phyloP scores from a whole-genome alignment of 2,797 vertebrate species.

The Danio tinwini region DNA sequence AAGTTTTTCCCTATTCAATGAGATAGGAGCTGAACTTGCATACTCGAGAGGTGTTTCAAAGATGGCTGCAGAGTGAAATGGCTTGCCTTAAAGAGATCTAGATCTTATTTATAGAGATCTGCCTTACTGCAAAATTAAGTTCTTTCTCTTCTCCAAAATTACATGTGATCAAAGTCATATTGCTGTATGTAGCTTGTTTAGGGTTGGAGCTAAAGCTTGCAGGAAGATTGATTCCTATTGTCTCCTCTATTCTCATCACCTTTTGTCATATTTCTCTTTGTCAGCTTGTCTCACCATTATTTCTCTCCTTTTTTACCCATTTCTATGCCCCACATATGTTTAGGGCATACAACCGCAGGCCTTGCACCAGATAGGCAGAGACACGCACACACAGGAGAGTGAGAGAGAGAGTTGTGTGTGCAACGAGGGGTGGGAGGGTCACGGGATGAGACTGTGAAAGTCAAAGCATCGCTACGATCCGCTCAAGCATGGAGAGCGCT shows the following conservation, averaged over 20 bases:
- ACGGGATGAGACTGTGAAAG: slow-evolving; percentile 66
- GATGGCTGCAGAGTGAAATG: no score
- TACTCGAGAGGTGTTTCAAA: no score
- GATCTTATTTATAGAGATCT: no score
- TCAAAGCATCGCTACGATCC: slow-evolving; percentile 60
- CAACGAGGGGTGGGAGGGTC: slow-evolving; percentile 30
- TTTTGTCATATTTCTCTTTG: neutral
- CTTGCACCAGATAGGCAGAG: neutral
- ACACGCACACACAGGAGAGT: slow-evolving; percentile 33
- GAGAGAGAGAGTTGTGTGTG: neutral
- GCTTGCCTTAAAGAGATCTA: no score
- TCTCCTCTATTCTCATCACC: neutral
- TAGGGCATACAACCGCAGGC: neutral
- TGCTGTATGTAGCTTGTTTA: no score
- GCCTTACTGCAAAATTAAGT: no score
- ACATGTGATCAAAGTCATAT: no score
- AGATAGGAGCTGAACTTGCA: no score
- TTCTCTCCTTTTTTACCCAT: neutral
- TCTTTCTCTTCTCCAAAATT: no score
- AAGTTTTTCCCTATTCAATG: no score
- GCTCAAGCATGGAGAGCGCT: slow-evolving; percentile 68
- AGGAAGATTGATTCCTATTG: no score
- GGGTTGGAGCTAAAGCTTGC: no score
- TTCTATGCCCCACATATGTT: slow-evolving; percentile 41
- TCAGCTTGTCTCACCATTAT: neutral